Evolutionary conservation across 2,797 vertebrate species (phyloP).

Genomic region (Cryptoprocta ferox): DNA sequence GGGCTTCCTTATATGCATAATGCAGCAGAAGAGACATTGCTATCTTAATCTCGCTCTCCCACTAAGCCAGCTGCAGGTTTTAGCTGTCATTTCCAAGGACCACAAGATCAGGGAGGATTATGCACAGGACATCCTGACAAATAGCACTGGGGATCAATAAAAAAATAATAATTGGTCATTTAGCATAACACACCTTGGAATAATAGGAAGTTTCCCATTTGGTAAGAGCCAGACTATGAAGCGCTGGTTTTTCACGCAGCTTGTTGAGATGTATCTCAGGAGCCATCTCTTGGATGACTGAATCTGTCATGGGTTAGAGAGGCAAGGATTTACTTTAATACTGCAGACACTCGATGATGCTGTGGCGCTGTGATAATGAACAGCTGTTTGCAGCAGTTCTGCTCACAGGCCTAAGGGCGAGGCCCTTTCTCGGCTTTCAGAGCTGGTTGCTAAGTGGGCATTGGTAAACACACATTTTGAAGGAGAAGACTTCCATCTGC

Average conservation of each 20-base stretch:
- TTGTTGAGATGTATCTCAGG: slow-evolving; percentile 58
- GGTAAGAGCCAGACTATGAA: slow-evolving; percentile 69
- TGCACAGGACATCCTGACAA: slow-evolving; percentile 77
- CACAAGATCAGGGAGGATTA: slow-evolving; percentile 83
- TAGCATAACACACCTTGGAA: slow-evolving; percentile 76
- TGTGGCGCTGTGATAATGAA: slow-evolving; percentile 25
- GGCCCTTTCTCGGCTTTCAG: background rate
- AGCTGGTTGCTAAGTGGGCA: background rate
- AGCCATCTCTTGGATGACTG: slow-evolving; percentile 52
- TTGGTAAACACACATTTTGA: slow-evolving; percentile 56
- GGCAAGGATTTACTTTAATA: slow-evolving; percentile 59
- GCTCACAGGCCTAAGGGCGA: background rate
- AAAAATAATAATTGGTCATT: slow-evolving; percentile 72
- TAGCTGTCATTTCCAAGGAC: slow-evolving; percentile 81
- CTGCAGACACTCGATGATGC: slow-evolving; percentile 3
- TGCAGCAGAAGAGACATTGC: slow-evolving; percentile 72
- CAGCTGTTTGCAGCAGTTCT: slow-evolving; percentile 7
- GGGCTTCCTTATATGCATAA: slow-evolving; percentile 79
- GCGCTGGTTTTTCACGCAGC: slow-evolving; percentile 26
- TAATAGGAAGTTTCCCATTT: slow-evolving; percentile 68
- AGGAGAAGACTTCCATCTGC: background rate
- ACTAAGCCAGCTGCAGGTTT: slow-evolving; percentile 78
- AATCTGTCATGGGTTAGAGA: slow-evolving; percentile 53
- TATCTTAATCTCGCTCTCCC: slow-evolving; percentile 58
- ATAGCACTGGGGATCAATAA: slow-evolving; percentile 81